Evolutionary conservation across 2,888 invertebrate species (phyloP).

Genomic region (Globia sparganii): DNA sequence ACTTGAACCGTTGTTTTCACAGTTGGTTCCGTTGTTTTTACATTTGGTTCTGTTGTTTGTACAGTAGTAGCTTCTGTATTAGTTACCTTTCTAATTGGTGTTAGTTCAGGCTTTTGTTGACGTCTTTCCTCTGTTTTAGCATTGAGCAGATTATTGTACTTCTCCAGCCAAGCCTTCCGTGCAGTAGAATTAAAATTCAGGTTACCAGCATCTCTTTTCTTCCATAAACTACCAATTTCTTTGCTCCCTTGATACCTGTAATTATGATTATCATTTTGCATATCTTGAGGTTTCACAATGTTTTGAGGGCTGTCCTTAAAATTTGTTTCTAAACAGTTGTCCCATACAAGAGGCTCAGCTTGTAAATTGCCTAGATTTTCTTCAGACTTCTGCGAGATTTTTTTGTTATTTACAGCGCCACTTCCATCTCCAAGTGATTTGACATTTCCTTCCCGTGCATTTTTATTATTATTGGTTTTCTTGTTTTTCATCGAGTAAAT

Average conservation of each 20-base stretch:
- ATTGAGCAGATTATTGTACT: conserved; percentile 78
- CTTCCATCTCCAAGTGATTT: conserved; percentile 74
- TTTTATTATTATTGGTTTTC: conserved; percentile 76
- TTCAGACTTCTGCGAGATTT: conserved; percentile 45
- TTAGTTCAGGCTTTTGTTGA: conserved; percentile 74
- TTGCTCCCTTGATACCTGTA: conserved; percentile 68
- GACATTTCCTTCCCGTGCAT: conserved; percentile 71
- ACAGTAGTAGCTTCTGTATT: conserved; percentile 60
- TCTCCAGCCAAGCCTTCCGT: conserved; percentile 80
- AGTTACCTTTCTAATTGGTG: conserved; percentile 69
- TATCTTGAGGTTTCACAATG: conserved; percentile 70
- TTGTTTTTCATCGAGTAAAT: conserved; percentile 77
- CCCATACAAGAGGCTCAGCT: conserved; percentile 81
- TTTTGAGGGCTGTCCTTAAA: conserved; percentile 73
- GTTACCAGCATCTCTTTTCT: conserved; percentile 79
- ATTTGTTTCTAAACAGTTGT: conserved; percentile 82
- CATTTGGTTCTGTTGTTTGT: conserved; percentile 21
- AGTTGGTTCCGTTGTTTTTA: conserved; percentile 28
- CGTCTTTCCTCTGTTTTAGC: conserved; percentile 77
- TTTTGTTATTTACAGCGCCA: conserved; percentile 59
- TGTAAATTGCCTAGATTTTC: conserved; percentile 62
- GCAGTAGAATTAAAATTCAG: conserved; percentile 75
- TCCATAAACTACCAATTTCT: conserved; percentile 73
- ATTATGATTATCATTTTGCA: conserved; percentile 73
- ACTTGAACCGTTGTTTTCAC: conserved; percentile 71